Conservation (phyloP, 2,888 invertebrate genomes). For the Mythimna vitellina region DNA sequence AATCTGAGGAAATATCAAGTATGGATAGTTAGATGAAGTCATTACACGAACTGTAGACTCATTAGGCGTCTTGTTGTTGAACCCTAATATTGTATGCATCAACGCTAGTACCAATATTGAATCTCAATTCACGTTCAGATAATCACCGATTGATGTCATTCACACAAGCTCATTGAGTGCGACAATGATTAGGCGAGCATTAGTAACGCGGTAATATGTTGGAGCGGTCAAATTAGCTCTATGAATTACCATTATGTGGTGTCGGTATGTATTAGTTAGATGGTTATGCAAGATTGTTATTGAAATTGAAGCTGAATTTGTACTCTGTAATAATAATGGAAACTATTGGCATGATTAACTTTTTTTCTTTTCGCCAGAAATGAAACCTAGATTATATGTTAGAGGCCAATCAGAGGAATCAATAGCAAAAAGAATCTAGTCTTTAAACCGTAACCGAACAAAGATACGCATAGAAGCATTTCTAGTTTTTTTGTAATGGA, state of each 20-base stretch:
- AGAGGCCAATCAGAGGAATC: too few relatives aligned
- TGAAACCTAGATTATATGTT: too few relatives aligned
- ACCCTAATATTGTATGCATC: constrained; percentile 59
- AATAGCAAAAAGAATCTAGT: too few relatives aligned
- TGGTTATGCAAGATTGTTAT: constrained; percentile 11
- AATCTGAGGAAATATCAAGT: constrained; percentile 52
- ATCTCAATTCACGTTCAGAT: constrained; percentile 65
- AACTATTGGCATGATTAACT: too few relatives aligned
- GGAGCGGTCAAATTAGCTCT: constrained; percentile 41
- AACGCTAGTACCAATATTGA: constrained; percentile 68
- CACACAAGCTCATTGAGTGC: constrained; percentile 64
- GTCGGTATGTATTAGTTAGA: background rate
- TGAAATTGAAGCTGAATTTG: constrained; percentile 21
- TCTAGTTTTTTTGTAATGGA: too few relatives aligned
- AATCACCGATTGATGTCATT: constrained; percentile 72
- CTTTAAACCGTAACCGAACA: too few relatives aligned
- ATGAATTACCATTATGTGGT: constrained; percentile 45
- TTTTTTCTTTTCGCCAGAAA: too few relatives aligned
- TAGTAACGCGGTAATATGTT: constrained; percentile 50
- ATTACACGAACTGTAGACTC: constrained; percentile 53
- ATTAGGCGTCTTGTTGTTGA: constrained; percentile 50
- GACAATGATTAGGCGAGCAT: constrained; percentile 64
- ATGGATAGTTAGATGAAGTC: constrained; percentile 44
- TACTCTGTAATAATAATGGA: background rate
- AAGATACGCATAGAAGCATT: too few relatives aligned